Evolutionary conservation across 2,888 invertebrate species (phyloP).

Genomic region (Chymomyza fuscimana): DNA sequence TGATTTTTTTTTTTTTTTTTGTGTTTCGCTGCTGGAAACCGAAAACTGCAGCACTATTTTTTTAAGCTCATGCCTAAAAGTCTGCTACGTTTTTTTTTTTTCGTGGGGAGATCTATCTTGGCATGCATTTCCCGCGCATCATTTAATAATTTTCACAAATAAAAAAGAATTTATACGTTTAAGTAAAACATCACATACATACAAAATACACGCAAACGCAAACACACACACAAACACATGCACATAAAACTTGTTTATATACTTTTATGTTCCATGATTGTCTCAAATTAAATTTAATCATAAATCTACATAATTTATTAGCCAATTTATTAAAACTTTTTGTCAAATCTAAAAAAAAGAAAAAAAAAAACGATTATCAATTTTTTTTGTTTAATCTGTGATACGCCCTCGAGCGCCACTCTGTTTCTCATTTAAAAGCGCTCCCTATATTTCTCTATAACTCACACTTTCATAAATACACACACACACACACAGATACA

Average conservation of each 20-base stretch:
- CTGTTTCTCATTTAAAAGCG: neutral
- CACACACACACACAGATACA: neutral
- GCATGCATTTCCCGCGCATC: no score
- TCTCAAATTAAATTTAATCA: neutral
- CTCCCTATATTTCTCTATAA: neutral
- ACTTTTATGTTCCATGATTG: neutral
- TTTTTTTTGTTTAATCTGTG: conserved; percentile 4
- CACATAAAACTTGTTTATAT: neutral
- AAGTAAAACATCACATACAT: neutral
- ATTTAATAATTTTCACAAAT: neutral
- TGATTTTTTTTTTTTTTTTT: conserved; percentile 11
- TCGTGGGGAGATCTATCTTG: neutral
- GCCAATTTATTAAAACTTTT: neutral
- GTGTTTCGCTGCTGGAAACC: neutral
- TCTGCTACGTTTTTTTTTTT: conserved; percentile 37
- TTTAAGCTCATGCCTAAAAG: conserved; percentile 37
- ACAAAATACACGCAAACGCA: conserved; percentile 15
- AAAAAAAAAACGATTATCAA: neutral
- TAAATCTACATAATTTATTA: neutral
- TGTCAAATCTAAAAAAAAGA: neutral
- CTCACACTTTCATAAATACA: neutral
- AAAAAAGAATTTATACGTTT: conserved; percentile 25
- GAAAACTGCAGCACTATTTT: neutral
- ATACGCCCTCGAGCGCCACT: neutral
- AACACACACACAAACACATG: conserved; percentile 14